Base-by-base conservation (phyloP, 2,888 invertebrate genomes). In the Disparrhopalites patrizii region DNA sequence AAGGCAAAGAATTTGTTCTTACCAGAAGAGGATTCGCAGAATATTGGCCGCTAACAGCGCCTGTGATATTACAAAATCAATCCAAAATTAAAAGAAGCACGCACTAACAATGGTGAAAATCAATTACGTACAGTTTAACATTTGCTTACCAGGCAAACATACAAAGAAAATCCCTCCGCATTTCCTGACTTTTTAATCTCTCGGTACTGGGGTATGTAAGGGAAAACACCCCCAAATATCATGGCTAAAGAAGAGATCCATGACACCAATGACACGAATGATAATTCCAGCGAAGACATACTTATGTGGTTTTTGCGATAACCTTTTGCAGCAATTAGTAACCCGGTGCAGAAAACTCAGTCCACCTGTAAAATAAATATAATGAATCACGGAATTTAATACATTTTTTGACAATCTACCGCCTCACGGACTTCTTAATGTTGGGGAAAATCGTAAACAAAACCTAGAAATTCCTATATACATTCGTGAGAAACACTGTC, bases 11-110 rank as follows among this genome's bases (percentile, higher is more conserved):
- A 10, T 3, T 47, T 7, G 25, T 25, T 23, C 88, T 82, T 83
- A 98, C 99, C 99, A 99, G 83, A 99, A 99, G 77, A 97, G 83
- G 79, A 99, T 97, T 78, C 99, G 86, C 71, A 99, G 84, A 63
- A 93, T 96, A 80, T 99, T 99, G 68, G 99, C 98, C 78, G 97
- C 85, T 56, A 99, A 84, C 63, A 99, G 85, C 27, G 95, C 91
- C 64, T 64, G 27, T 47, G 40, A 56, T n/a, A 55, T 31, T 4
- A 55, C 8, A 7, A 15, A 7, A 55, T 15, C 5, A 33, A 55
- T 8, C 13, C 55, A 20, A 31, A n/a, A 55, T 15, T 31, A 55
- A 55, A 30, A n/a, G 10, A 23, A 31, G 4, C 38, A 38, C 33
- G n/a, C 18, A 8, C 13, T 3, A 30, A 54, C 28, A 20, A 8